A percentile compares a stretch with the other conserved stretches of the same genome.
Evolutionary conservation across 2,797 vertebrate genomes (phyloP).

Genomic region (Pagetopsis macropterus): DNA sequence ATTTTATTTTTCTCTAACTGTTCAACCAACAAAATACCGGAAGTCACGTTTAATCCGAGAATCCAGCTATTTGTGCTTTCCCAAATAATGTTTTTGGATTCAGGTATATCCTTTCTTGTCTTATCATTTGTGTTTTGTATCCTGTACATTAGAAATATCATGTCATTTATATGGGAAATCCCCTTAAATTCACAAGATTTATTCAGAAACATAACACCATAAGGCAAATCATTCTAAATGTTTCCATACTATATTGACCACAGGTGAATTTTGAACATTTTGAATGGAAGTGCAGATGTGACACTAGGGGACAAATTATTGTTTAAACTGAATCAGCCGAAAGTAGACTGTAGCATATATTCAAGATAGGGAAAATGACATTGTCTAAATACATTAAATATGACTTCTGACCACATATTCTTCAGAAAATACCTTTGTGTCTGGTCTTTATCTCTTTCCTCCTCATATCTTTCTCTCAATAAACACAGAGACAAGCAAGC

Average conservation of each 20-base stretch:
- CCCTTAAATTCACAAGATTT: neutral
- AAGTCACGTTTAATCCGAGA: too few relatives aligned
- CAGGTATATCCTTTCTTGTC: neutral
- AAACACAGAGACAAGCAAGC: constrained; percentile 16
- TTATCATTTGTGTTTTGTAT: neutral
- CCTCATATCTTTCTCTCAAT: constrained; percentile 6
- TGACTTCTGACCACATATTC: constrained; percentile 2
- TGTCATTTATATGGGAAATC: neutral
- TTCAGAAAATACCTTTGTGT: constrained; percentile 18
- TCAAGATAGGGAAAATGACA: constrained; percentile 5
- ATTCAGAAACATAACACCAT: neutral
- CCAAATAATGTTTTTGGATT: too few relatives aligned
- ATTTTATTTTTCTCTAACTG: too few relatives aligned
- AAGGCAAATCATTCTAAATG: neutral
- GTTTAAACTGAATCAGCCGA: constrained; percentile 20
- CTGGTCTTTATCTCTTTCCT: neutral
- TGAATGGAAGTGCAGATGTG: neutral
- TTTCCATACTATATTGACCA: neutral
- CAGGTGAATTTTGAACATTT: constrained; percentile 3
- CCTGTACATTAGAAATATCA: neutral
- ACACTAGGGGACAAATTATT: constrained; percentile 5
- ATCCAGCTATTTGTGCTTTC: too few relatives aligned
- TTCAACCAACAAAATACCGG: too few relatives aligned
- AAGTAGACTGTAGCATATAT: constrained; percentile 10
- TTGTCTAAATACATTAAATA: too few relatives aligned